These are phyloP conservation scores for Pteropus alecto DNA, from an alignment of 2,113 vertebrate species.

Conservation along the genomic window DNA sequence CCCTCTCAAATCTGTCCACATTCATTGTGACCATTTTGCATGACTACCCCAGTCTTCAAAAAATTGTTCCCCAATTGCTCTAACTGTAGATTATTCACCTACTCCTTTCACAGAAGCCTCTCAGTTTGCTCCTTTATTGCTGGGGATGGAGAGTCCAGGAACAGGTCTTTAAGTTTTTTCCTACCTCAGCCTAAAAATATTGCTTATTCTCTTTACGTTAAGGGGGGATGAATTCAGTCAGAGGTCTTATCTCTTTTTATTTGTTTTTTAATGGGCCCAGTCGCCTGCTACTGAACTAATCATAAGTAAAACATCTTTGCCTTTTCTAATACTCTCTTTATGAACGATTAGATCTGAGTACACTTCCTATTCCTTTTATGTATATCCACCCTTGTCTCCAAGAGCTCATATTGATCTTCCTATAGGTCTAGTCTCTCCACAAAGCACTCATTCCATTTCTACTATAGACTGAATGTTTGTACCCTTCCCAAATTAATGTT, in stretches of 20 bases:
- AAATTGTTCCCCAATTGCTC: background rate
- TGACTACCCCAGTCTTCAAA: background rate
- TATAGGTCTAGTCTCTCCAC: background rate
- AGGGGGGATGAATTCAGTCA: background rate
- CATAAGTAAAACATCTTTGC: background rate
- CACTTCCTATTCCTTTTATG: background rate
- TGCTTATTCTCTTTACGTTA: no score
- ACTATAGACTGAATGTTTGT: background rate
- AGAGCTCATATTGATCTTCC: background rate
- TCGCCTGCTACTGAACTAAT: background rate
- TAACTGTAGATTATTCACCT: background rate
- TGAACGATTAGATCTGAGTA: background rate
- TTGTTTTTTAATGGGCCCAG: background rate
- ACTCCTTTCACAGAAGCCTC: background rate
- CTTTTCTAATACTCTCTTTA: background rate
- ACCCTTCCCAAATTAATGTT: background rate
- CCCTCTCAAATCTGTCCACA: background rate
- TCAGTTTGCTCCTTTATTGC: background rate
- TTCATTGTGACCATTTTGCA: background rate
- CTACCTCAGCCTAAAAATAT: no score
- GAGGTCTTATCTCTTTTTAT: background rate
- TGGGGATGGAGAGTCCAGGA: no score
- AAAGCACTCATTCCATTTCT: background rate
- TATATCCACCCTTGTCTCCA: background rate
- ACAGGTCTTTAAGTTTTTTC: no score